These are phyloP conservation scores for Acanthoscelides obtectus DNA, from an alignment of 2,888 invertebrate genomes.

Conservation along the genomic window DNA sequence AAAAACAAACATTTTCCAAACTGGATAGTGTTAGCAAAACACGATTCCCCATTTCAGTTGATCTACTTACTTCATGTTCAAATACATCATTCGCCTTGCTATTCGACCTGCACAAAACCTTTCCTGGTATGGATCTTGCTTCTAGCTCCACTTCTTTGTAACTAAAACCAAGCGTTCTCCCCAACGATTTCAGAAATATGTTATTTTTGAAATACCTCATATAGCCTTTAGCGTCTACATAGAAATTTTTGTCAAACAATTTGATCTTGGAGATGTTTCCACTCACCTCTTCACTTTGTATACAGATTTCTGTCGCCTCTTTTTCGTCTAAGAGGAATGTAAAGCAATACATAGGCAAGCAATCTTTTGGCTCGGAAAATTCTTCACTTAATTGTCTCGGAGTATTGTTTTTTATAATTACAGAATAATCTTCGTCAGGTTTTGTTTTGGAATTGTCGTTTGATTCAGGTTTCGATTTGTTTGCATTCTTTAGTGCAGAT, in stretches of 20 bases:
- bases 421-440: neutral
- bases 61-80: constrained; percentile 63
- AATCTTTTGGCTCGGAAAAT: neutral
- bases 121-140: constrained; percentile 61
- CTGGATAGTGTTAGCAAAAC: too few relatives aligned
- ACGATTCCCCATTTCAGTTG: too few relatives aligned
- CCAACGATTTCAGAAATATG: constrained; percentile 59
- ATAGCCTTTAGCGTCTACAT: constrained; percentile 63
- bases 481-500: neutral
- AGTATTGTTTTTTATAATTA: neutral
- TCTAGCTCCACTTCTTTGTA: constrained; percentile 51
- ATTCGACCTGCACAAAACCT: constrained; percentile 55
- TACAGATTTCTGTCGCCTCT: constrained; percentile 39
- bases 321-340: constrained; percentile 13
- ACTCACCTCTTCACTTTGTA: constrained; percentile 3
- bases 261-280: constrained; percentile 24
- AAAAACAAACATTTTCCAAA: too few relatives aligned
- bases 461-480: neutral
- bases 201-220: constrained; percentile 63
- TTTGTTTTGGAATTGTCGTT: neutral
- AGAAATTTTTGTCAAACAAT: constrained; percentile 41
- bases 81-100: constrained; percentile 53
- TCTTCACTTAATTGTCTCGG: neutral
- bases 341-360: neutral
- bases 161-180: constrained; percentile 56